phyloP scores from a whole-genome alignment of 23 tunicate genomes.

The Phallusia fumigata region DNA sequence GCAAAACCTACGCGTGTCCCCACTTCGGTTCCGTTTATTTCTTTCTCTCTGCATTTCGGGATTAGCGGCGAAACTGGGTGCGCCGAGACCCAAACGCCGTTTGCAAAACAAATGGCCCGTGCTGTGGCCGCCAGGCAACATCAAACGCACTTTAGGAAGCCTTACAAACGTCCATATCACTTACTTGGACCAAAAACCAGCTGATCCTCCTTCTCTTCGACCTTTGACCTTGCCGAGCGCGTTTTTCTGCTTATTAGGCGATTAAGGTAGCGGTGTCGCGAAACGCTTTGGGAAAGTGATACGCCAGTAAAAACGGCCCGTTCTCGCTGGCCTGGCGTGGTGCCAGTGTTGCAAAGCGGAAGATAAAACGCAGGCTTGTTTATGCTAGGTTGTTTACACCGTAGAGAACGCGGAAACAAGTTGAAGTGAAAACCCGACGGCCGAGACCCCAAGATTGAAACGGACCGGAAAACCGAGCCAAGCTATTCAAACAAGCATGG shows the following conservation, averaged over 20 bases:
- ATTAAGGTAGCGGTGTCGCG: not conserved
- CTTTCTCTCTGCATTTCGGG: not conserved
- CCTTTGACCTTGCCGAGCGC: not conserved
- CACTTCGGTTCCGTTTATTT: not conserved
- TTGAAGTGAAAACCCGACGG: not conserved
- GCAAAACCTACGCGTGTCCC: not conserved
- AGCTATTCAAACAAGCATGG: not conserved
- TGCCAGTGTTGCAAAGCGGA: not conserved
- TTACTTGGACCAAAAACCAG: not conserved
- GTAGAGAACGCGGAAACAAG: not conserved
- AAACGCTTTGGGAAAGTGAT: not conserved
- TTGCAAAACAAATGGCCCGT: slow-evolving; percentile 7
- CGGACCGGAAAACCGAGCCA: not conserved
- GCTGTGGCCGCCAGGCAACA: not conserved
- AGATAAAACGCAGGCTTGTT: slow-evolving; percentile 4
- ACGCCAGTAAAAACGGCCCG: not conserved
- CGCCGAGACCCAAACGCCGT: not conserved
- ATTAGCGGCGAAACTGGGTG: not conserved
- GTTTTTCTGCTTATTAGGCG: not conserved
- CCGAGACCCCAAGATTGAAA: not conserved
- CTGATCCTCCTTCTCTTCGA: not conserved
- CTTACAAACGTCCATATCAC: not conserved
- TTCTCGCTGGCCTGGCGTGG: too few species aligned
- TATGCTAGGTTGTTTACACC: not conserved
- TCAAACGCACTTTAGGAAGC: not conserved